Percentiles rank a stretch among this genome's conserved stretches.
These are phyloP conservation scores for Danio tinwini DNA, from an alignment of 2,797 vertebrate genomes.

Conservation along the genomic window DNA sequence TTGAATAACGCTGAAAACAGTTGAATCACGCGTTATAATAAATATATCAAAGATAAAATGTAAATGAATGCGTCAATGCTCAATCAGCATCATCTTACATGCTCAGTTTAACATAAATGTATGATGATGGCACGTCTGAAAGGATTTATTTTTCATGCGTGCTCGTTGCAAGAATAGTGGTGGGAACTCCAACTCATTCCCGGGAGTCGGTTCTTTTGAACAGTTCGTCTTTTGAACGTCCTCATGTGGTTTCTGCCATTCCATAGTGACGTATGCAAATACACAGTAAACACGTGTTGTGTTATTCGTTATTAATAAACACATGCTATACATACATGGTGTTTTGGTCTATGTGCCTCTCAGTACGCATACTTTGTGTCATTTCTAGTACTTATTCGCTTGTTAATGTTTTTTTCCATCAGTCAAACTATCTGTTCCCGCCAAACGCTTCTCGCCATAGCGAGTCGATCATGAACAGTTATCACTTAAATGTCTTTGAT, in stretches of 20 bases:
- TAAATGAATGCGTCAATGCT: neutral
- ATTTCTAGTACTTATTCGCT: neutral
- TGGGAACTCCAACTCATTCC: neutral
- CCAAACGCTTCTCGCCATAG: neutral
- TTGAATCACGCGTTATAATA: neutral
- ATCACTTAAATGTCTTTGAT: neutral
- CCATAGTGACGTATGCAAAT: neutral
- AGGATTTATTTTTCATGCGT: neutral
- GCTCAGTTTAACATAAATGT: neutral
- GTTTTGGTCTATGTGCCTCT: neutral
- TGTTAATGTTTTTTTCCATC: neutral
- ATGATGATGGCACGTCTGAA: neutral
- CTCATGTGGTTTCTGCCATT: neutral
- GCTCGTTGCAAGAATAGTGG: neutral
- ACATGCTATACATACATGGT: neutral
- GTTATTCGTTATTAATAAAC: neutral
- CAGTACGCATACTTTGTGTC: neutral
- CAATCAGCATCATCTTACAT: neutral
- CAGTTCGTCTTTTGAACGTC: neutral
- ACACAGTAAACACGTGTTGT: neutral
- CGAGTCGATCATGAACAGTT: neutral
- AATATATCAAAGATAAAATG: neutral
- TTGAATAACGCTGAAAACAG: neutral
- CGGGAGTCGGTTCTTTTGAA: constrained; percentile 4
- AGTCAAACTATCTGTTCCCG: neutral